phyloP scores from a whole-genome alignment of 23 tunicate species.

The Trididemnum nubilum region DNA sequence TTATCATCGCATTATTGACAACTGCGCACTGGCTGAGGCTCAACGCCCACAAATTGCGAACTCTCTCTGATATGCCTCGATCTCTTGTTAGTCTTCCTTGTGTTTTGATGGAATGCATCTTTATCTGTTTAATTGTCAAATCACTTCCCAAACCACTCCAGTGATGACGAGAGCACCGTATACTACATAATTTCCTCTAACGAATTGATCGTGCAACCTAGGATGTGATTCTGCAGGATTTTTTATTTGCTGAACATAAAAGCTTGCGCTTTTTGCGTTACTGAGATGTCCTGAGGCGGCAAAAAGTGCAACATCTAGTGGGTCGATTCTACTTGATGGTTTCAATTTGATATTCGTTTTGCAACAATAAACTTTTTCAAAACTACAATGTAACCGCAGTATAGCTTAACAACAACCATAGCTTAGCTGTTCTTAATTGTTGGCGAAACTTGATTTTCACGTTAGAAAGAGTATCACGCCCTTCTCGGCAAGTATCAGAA shows the following conservation, averaged over 20 bases:
- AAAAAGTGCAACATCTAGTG: background rate
- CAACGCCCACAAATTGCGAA: background rate
- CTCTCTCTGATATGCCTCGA: background rate
- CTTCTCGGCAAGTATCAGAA: background rate
- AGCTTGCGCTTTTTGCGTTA: background rate
- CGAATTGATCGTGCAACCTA: background rate
- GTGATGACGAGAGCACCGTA: background rate
- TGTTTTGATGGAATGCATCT: background rate
- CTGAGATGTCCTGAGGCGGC: background rate
- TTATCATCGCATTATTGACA: background rate
- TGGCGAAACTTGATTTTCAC: background rate
- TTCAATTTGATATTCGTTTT: background rate
- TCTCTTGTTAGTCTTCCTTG: conserved; percentile 5
- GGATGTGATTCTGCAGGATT: background rate
- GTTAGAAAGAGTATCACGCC: background rate
- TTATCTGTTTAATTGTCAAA: background rate
- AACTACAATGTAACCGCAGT: background rate
- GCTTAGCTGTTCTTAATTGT: background rate
- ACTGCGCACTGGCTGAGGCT: background rate
- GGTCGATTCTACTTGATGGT: background rate
- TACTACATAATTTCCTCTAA: background rate
- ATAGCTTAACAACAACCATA: conserved; percentile 9
- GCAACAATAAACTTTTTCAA: conserved; percentile 1
- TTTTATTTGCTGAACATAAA: background rate
- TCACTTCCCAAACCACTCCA: conserved; percentile 1